Evolutionary conservation across 2,797 vertebrate species (phyloP).

Genomic region (Myotis planiceps): DNA sequence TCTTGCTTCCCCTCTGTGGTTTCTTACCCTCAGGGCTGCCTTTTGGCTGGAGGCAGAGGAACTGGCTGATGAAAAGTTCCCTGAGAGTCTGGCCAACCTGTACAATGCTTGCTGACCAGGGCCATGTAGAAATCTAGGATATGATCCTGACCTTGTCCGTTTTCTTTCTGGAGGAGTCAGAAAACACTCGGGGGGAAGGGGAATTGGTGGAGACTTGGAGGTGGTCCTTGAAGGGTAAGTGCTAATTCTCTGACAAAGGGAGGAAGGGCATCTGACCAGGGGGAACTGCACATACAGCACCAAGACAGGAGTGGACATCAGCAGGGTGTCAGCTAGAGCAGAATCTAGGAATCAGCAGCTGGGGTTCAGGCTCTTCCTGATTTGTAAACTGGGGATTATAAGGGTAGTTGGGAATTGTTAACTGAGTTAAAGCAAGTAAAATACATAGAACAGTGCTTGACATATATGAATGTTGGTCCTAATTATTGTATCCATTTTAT

Average conservation of each 20-base stretch:
- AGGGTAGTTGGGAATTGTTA: background rate
- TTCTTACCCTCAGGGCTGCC: background rate
- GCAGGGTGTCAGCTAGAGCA: background rate
- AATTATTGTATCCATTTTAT: background rate
- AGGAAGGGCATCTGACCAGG: background rate
- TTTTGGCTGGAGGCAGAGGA: background rate
- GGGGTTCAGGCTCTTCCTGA: background rate
- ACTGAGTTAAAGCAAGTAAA: background rate
- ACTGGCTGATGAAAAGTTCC: background rate
- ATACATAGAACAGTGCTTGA: background rate
- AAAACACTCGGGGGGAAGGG: background rate
- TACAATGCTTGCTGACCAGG: background rate
- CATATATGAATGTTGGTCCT: background rate
- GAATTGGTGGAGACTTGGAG: background rate
- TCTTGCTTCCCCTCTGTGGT: background rate
- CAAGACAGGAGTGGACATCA: too few relatives aligned
- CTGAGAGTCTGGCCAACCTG: background rate
- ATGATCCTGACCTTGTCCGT: background rate
- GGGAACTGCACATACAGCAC: fast-evolving
- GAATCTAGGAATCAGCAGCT: background rate
- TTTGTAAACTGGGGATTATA: background rate
- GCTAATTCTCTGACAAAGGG: background rate
- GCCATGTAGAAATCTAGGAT: background rate
- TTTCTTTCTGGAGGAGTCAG: background rate
- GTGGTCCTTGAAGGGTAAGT: background rate